Base-by-base conservation (phyloP, 2,113 vertebrate species). In the Pavo muticus region DNA sequence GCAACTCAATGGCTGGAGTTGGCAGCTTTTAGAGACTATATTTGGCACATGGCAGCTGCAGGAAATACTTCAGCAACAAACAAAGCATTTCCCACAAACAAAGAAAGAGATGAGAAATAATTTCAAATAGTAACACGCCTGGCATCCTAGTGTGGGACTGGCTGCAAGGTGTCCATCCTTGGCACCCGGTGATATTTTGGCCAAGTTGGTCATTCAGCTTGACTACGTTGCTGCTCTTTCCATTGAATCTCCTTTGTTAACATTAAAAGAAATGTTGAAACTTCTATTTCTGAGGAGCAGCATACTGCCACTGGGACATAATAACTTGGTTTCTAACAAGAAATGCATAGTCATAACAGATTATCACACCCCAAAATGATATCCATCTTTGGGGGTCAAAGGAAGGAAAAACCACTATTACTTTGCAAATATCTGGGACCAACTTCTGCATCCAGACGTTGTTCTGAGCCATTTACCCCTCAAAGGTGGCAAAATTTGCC, bases 41-140 rank as follows among this genome's bases (percentile, higher is more conserved):
- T 78, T 77, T n/a, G 65, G 79, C 64, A 60, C 0, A 1, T 35
- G 73, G 65, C 7, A 1, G 77, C 70, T 75, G 70, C 71, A 84
- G 85, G 77, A 95, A 94, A 68, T 25, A 74, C 39, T 68, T 75
- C 74, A 79, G 65, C 64, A 84, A 70, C 60, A 87, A 67, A 79
- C 39, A 83, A 89, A 80, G 30, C 48, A 81, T 29, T 92, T 80
- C 45, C 57, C 64, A 68, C 78, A 83, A 89, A 77, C 65, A 80
- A 89, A 77, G 27, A 71, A 30, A 17, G 69, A 77, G 78, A 57
- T 8, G 64, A 60, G 61, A 23, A 92, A 82, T 88, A 44, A 63
- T 78, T 91, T 67, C 57, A 87, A 48, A 40, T 64, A 63, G 50
- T 30, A 85, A 60, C 15, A 20, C 10, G 42, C 7, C 65, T 77